Percentiles rank a stretch among this genome's conserved stretches.
Conservation (phyloP, 2,113 vertebrate genomes). For the Castor canadensis region DNA sequence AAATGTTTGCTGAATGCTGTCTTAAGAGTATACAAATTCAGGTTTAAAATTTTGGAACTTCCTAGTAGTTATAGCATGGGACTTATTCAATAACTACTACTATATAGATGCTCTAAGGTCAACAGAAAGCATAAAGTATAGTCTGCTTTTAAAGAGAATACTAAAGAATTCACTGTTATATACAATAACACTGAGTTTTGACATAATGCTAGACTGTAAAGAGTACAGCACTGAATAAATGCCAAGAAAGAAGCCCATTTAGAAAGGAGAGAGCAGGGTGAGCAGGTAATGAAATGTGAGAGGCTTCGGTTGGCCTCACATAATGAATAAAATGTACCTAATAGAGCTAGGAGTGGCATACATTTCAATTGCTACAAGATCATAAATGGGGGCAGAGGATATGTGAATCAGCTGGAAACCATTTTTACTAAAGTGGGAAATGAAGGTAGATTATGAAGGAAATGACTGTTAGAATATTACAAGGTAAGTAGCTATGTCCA, state of each 20-base stretch:
- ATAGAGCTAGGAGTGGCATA: neutral
- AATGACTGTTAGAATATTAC: neutral
- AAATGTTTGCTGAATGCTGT: neutral
- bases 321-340: neutral
- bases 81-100: neutral
- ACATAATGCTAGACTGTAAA: neutral
- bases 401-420: neutral
- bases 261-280: neutral
- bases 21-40: conserved; percentile 16
- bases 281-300: neutral
- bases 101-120: neutral
- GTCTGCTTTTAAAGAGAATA: neutral
- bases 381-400: neutral
- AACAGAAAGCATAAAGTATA: neutral
- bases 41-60: neutral
- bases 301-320: neutral
- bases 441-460: neutral
- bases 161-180: neutral
- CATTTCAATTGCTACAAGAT: neutral
- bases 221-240: neutral
- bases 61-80: neutral
- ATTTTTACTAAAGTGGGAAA: neutral
- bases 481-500: neutral
- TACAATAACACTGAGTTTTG: neutral
- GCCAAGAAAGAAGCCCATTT: neutral